Evolutionary conservation across 2,888 invertebrate species (phyloP), one percentile per base, ranked within the genome.

Genomic region (Dolichopus griseipennis): DNA sequence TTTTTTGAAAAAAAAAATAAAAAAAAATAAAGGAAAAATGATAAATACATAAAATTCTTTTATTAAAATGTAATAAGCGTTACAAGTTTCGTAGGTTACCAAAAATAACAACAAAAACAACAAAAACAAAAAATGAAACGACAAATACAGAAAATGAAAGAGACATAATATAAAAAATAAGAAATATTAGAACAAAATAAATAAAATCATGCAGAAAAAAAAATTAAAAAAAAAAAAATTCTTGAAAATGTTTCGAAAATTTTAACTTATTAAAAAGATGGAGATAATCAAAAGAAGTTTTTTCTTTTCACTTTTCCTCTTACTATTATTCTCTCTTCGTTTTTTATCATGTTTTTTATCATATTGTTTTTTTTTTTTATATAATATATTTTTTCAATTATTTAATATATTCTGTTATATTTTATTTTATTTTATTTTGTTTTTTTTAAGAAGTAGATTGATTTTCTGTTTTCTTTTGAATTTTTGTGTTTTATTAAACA

Each of bases 51-150:
- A 18, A 52, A 52, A 52, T 52, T 52, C 52, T 52, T 52, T 52
- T 52, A 52, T 52, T 52, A 52, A 52, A 52, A 52, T 52, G 52
- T 52, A 52, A 52, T 52, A 52, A 52, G 52, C 52, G 52, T 52
- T 37, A 52, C 52, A 52, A 52, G 52, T 52, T 52, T 52, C 52
- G 52, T 52, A 52, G 52, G 52, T 52, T 52, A 52, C 52, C 52
- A 52, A 52, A 52, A 52, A n/a, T n/a, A n/a, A n/a, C n/a, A n/a
- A n/a, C n/a, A 52, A 52, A 52, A 52, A 52, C 2, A 2, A 37
- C 1, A 37, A 37, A 37, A 37, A 37, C 4, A 37, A 37, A 37
- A 4, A 37, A 2, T 12, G 37, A 8, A 37, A 37, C 37, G 27
- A 27, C n/a, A 52, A 52, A 52, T 52, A 52, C 27, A 27, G 27